phyloP scores from a whole-genome alignment of 2,797 vertebrate species.

The Percopsis omiscomaycus region DNA sequence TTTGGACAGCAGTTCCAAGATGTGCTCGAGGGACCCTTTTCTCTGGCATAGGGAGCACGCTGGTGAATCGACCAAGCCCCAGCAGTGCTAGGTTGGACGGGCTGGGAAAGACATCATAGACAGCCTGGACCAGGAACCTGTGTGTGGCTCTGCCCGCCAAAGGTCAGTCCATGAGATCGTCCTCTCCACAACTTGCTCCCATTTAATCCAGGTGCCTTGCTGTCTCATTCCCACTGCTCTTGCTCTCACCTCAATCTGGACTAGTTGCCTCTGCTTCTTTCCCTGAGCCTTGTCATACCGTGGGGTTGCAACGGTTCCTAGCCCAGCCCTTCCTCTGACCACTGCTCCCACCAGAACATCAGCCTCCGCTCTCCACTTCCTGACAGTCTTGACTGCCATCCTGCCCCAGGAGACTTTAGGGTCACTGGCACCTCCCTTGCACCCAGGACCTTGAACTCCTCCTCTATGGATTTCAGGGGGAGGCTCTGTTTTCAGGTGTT shows the following conservation, averaged over 20 bases:
- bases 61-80: slow-evolving; percentile 5
- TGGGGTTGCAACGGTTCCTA: neutral
- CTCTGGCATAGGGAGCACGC: neutral
- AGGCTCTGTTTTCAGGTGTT: slow-evolving; percentile 19
- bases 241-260: slow-evolving; percentile 21
- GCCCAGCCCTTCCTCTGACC: neutral
- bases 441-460: slow-evolving; percentile 18
- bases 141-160: slow-evolving; percentile 9
- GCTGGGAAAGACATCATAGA: neutral
- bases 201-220: slow-evolving; percentile 18
- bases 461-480: slow-evolving; percentile 7
- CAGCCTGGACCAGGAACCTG: slow-evolving; percentile 5
- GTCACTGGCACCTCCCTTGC: slow-evolving; percentile 6
- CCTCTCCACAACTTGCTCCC: slow-evolving; percentile 14
- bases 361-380: neutral
- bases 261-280: slow-evolving; percentile 4
- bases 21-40: neutral
- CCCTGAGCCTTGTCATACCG: neutral
- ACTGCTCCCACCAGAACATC: slow-evolving; percentile 6
- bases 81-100: slow-evolving; percentile 14
- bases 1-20: too few relatives aligned
- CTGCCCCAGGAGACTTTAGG: neutral
- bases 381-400: neutral
- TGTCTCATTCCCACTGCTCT: slow-evolving; percentile 18
- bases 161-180: slow-evolving; percentile 20